These are phyloP conservation scores for Philotrypesis tridentata DNA, from an alignment of 1,140 invertebrate genomes.

Conservation along the genomic window DNA sequence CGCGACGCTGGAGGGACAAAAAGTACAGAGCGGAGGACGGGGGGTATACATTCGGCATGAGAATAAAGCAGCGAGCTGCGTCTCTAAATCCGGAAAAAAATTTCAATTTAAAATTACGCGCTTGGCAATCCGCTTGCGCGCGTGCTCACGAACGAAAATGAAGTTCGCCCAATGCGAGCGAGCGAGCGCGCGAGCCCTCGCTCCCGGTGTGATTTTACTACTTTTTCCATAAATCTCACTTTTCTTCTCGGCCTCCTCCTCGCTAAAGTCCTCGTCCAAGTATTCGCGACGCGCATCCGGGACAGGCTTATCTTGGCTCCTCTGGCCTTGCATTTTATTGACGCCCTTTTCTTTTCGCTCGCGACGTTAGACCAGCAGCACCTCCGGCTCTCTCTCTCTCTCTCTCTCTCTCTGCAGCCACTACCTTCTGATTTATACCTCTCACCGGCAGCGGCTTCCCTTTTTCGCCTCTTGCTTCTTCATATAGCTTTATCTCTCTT, in stretches of 20 bases:
- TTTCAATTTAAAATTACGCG: constrained; percentile 38
- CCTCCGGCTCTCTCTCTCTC: not conserved
- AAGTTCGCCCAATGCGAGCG: constrained; percentile 34
- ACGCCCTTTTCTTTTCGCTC: constrained; percentile 44
- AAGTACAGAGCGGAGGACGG: too few species aligned
- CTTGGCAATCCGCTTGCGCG: constrained; percentile 27
- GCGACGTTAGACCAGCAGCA: not conserved
- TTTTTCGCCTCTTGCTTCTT: constrained; percentile 32
- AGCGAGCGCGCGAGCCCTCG: not conserved
- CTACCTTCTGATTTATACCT: constrained; percentile 27
- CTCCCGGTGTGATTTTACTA: constrained; percentile 59
- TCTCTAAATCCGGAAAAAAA: constrained; percentile 28
- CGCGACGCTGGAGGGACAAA: too few species aligned
- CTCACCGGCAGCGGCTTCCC: constrained; percentile 14
- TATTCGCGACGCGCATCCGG: constrained; percentile 64
- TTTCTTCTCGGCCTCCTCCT: constrained; percentile 59
- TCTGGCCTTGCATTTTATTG: constrained; percentile 64
- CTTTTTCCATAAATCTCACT: constrained; percentile 66
- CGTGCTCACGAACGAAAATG: constrained; percentile 41
- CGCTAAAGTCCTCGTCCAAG: constrained; percentile 67
- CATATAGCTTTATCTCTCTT: constrained; percentile 10
- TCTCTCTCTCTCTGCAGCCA: not conserved
- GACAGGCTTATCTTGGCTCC: constrained; percentile 59
- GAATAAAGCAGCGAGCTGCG: constrained; percentile 10
- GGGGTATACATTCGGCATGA: too few species aligned